Evolutionary conservation across 2,888 invertebrate species (phyloP).

Genomic region (Ormyrus thymus): DNA sequence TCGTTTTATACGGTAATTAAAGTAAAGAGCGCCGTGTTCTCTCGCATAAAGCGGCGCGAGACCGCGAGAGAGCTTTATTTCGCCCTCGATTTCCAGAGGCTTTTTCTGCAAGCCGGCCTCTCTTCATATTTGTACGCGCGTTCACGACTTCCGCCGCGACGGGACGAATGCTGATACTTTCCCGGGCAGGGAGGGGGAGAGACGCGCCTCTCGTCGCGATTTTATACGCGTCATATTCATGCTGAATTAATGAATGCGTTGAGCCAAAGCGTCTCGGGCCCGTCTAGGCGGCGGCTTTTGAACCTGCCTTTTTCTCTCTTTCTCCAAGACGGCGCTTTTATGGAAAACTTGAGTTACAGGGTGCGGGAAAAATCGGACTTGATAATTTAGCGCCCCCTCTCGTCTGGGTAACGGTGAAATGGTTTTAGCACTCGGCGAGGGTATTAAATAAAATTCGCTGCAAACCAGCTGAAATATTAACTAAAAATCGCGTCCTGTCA

Average conservation of each 20-base stretch:
- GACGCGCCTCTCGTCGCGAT: background rate
- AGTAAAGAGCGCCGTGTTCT: slow-evolving; percentile 63
- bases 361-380: slow-evolving; percentile 22
- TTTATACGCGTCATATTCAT: background rate
- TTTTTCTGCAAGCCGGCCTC: slow-evolving; percentile 13
- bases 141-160: slow-evolving; percentile 55
- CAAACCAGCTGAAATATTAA: too few species aligned
- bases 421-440: background rate
- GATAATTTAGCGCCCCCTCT: slow-evolving; percentile 17
- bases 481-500: too few species aligned
- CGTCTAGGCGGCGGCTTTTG: background rate
- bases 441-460: background rate
- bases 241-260: slow-evolving; percentile 16
- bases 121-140: slow-evolving; percentile 54
- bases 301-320: slow-evolving; percentile 11
- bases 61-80: slow-evolving; percentile 19
- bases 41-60: slow-evolving; percentile 50
- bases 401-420: background rate
- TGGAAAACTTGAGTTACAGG: background rate
- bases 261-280: slow-evolving; percentile 4
- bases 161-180: slow-evolving; percentile 4
- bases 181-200: background rate
- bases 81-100: background rate
- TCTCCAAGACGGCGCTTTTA: background rate
- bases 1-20: slow-evolving; percentile 69